Evolutionary conservation across 1,140 invertebrate genomes (phyloP).

Genomic region (Drosophila serrata): DNA sequence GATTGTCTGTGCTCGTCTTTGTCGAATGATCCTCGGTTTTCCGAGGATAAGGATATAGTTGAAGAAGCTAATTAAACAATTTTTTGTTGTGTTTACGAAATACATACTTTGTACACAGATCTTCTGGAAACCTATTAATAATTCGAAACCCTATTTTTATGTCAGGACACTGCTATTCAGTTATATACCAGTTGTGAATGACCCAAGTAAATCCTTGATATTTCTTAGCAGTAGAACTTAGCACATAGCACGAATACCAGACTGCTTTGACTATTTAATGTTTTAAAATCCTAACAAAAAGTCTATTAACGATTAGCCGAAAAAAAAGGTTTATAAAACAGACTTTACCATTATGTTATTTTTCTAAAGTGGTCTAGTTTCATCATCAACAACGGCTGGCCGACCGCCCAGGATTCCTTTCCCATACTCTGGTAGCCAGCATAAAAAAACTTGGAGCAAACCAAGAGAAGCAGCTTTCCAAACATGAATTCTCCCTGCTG

Average conservation of each 20-base stretch:
- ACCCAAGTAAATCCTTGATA: background rate
- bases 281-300: background rate
- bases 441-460: conserved; percentile 43
- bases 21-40: background rate
- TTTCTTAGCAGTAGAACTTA: too few relatives aligned
- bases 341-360: background rate
- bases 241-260: background rate
- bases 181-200: background rate
- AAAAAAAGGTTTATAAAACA: background rate
- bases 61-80: background rate
- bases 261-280: background rate
- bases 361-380: background rate
- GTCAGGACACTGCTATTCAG: background rate
- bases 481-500: conserved; percentile 48
- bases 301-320: background rate
- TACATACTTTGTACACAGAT: background rate
- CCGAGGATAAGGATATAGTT: background rate
- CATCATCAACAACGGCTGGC: conserved; percentile 12
- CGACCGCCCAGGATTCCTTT: conserved; percentile 40
- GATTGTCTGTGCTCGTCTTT: conserved; percentile 12
- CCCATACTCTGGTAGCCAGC: conserved; percentile 19
- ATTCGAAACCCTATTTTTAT: background rate
- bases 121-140: background rate
- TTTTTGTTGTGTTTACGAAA: background rate
- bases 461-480: conserved; percentile 33